phyloP scores from a whole-genome alignment of 2,113 vertebrate genomes.

The Gymnarchus niloticus region DNA sequence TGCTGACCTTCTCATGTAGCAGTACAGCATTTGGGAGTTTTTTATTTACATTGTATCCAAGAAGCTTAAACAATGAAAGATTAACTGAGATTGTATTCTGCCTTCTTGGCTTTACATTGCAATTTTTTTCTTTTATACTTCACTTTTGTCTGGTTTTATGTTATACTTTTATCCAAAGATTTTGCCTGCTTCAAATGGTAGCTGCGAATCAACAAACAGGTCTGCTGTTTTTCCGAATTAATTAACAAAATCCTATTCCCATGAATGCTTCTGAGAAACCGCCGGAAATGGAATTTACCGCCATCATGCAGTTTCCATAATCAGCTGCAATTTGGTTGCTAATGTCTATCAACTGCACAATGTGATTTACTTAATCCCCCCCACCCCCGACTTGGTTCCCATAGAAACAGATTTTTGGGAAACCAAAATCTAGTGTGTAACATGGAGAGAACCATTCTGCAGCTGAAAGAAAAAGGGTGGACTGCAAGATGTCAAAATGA shows the following conservation, averaged over 20 bases:
- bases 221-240: background rate
- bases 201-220: background rate
- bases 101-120: background rate
- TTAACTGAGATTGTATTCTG: background rate
- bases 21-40: background rate
- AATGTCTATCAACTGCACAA: slow-evolving; percentile 16
- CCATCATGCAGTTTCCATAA: background rate
- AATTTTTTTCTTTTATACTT: background rate
- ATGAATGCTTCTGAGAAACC: background rate
- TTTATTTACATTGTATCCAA: background rate
- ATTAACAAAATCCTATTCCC: slow-evolving; percentile 8
- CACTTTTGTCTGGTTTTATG: background rate
- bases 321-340: slow-evolving; percentile 14
- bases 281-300: slow-evolving; percentile 10
- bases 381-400: slow-evolving; percentile 1
- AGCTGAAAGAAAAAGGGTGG: background rate
- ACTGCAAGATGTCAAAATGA: background rate
- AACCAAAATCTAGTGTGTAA: slow-evolving; percentile 5
- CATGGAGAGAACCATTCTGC: background rate
- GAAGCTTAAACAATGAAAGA: background rate
- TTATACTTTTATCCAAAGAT: background rate
- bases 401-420: slow-evolving; percentile 15
- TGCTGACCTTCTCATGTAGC: background rate
- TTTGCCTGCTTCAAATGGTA: background rate
- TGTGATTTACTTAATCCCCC: slow-evolving; percentile 11